phyloP scores from a whole-genome alignment of 2,888 invertebrate genomes.

The Calliopum simillimum region DNA sequence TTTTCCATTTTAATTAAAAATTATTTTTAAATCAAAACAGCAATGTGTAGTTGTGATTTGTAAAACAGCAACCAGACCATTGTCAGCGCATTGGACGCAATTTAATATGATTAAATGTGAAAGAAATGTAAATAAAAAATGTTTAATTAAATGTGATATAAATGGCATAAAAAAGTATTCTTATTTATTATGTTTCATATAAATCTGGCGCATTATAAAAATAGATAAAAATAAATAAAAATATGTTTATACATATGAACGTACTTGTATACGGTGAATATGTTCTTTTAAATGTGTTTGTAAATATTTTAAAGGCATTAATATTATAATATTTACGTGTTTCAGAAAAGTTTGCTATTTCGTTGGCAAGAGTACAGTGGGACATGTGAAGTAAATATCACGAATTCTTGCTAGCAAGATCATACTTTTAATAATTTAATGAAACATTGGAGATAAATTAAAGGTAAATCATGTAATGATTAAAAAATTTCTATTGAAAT shows the following conservation, averaged over 20 bases:
- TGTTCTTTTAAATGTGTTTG: slow-evolving; percentile 9
- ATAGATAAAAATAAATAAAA: slow-evolving; percentile 18
- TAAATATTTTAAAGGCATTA: neutral
- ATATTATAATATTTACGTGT: neutral
- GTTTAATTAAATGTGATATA: neutral
- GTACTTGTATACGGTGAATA: neutral
- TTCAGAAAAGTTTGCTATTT: too few relatives aligned
- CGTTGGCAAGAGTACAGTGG: too few relatives aligned
- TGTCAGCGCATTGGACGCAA: too few relatives aligned
- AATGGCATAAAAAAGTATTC: neutral
- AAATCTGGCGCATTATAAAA: slow-evolving; percentile 31
- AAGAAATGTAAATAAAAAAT: slow-evolving; percentile 16
- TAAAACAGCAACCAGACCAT: too few relatives aligned
- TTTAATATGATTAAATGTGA: neutral
- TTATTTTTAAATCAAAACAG: slow-evolving; percentile 30
- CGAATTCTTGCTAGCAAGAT: too few relatives aligned
- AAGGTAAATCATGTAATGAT: too few relatives aligned
- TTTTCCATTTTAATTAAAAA: slow-evolving; percentile 1
- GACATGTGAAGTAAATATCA: too few relatives aligned
- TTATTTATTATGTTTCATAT: slow-evolving; percentile 8
- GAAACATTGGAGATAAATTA: too few relatives aligned
- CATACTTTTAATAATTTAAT: too few relatives aligned
- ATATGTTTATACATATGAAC: neutral
- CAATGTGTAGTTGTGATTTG: too few relatives aligned
- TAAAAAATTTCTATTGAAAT: too few relatives aligned